These are phyloP conservation scores for Bombus balteatus DNA, from an alignment of 1,140 invertebrate genomes.

Conservation along the genomic window DNA sequence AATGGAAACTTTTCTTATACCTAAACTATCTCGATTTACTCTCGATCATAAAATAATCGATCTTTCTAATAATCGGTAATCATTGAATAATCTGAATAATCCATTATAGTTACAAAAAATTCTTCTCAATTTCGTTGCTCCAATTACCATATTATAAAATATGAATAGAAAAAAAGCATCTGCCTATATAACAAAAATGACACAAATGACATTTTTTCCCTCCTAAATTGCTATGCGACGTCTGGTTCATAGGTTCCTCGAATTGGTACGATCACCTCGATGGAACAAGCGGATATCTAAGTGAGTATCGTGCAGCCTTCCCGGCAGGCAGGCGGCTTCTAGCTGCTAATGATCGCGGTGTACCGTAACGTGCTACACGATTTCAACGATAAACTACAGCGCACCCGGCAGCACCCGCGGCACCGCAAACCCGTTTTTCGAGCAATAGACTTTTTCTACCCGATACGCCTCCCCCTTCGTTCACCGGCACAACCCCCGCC, in stretches of 20 bases:
- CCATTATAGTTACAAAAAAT: too few species aligned
- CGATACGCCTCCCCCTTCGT: background rate
- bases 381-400: slow-evolving; percentile 69
- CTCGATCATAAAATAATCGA: too few species aligned
- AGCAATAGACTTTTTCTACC: slow-evolving; percentile 59
- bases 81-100: too few species aligned
- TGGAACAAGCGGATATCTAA: slow-evolving; percentile 58
- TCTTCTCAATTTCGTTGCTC: too few species aligned
- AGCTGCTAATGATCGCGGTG: slow-evolving; percentile 70
- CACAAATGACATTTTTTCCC: background rate
- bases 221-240: background rate
- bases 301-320: slow-evolving; percentile 64
- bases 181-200: too few species aligned
- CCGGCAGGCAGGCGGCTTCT: slow-evolving; percentile 63
- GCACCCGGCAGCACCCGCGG: slow-evolving; percentile 61
- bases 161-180: too few species aligned
- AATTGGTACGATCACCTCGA: slow-evolving; percentile 39
- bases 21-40: too few species aligned
- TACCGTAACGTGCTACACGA: slow-evolving; percentile 71
- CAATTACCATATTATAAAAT: too few species aligned
- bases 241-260: slow-evolving; percentile 43
- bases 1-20: too few species aligned
- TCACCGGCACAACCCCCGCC: background rate
- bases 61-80: too few species aligned
- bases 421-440: slow-evolving; percentile 68